Base-by-base conservation (phyloP, 2,797 vertebrate genomes). In the Heteromormyrus szaboi region DNA sequence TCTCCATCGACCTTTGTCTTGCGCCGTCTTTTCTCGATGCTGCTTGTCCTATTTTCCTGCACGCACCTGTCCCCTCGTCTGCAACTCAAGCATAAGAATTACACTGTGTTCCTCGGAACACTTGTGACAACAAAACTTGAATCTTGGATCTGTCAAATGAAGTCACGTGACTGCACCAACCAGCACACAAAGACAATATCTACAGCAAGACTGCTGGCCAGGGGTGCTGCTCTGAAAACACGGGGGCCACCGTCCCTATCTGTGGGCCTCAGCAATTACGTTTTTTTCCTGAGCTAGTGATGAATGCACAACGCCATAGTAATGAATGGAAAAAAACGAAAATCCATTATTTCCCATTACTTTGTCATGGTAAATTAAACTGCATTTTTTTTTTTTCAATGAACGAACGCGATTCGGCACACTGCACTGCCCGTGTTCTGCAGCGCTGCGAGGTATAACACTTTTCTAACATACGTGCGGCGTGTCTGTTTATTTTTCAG, bases 241-340 rank as follows among this genome's bases (percentile, higher is more conserved):
- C 14, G 9, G 33, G 68, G 33, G 25, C 25, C 33, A 76, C 9
- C 68, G 2, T 41, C 33, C 37, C 22, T n/a, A 48, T 83, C 41
- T 19, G 44, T 3, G 9, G 79, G 44, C 44, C 41, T 83, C 3
- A 8, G 8, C 79, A 83, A 83, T 46, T 83, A 83, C n/a, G 44
- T 46, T 48, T 46, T 83, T 83, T 83, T 48, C 8, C 9, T 50
- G 19, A 22, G n/a, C 79, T 46, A 50, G 37, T 83, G 79, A 83
- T 83, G 8, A 83, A 83, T 83, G 41, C 44, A 46, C n/a, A 17
- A 50, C 44, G n/a, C 41, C 19, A 48, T 83, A 22, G 19, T 83
- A 83, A 83, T 41, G 17, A 83, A 46, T 76, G 68, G 68, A 83
- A 83, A 83, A 83, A 46, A 83, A 83, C n/a, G 17, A 83, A 83